Conservation (phyloP, 2,113 vertebrate species). For the Delphinapterus leucas region DNA sequence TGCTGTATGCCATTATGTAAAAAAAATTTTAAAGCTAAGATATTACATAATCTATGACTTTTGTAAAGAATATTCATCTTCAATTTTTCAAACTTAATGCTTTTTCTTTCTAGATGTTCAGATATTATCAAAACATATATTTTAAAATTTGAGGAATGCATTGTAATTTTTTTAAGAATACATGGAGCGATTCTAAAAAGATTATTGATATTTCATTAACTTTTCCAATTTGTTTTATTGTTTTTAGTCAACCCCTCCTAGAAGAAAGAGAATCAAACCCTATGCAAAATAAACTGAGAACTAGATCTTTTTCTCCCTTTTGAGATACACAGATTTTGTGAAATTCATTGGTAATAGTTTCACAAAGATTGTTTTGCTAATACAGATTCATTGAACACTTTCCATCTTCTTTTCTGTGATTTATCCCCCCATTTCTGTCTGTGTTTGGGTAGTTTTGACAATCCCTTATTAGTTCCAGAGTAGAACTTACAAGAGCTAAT, state of each 20-base stretch:
- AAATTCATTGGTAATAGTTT: background rate
- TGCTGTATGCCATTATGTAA: background rate
- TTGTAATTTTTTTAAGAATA: background rate
- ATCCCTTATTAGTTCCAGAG: conserved; percentile 92
- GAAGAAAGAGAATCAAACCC: background rate
- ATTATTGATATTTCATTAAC: conserved; percentile 64
- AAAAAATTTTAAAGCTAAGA: background rate
- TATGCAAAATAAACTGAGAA: background rate
- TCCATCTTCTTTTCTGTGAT: background rate
- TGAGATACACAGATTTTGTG: background rate
- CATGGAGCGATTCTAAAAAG: conserved; percentile 41
- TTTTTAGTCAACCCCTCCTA: background rate
- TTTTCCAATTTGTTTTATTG: conserved; percentile 49
- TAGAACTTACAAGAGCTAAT: conserved; percentile 89
- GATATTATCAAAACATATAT: background rate
- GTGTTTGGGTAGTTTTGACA: conserved; percentile 88
- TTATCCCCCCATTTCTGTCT: conserved; percentile 34
- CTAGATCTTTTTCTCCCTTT: background rate
- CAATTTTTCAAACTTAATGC: background rate
- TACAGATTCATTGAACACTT: background rate
- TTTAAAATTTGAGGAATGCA: conserved; percentile 2
- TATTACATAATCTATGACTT: background rate
- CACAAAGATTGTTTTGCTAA: conserved; percentile 17
- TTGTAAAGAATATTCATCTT: background rate
- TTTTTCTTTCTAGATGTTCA: background rate